These are phyloP conservation scores for Heliocidaris erythrogramma DNA, from an alignment of 35 echinoderm and acorn worm genomes.

Conservation along the genomic window DNA sequence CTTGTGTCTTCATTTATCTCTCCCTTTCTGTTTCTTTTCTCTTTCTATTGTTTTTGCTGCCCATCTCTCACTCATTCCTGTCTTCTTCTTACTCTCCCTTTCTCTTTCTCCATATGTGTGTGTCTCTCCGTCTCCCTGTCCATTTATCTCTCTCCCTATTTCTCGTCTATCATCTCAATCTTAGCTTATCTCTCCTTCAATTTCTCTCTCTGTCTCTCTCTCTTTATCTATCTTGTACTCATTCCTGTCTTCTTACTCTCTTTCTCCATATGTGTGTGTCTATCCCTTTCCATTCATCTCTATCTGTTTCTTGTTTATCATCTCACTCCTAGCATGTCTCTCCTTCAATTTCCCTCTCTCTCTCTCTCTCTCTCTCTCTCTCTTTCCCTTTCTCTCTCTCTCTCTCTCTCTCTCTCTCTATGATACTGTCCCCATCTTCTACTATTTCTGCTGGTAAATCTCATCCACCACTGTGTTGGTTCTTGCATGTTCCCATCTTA, in stretches of 20 bases:
- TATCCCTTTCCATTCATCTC: neutral
- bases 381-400: neutral
- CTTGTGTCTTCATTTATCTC: too few relatives aligned
- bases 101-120: too few relatives aligned
- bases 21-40: too few relatives aligned
- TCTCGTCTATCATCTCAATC: neutral
- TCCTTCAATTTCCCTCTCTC: neutral
- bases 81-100: neutral
- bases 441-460: too few relatives aligned
- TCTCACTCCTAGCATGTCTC: neutral
- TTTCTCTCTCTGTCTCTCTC: too few relatives aligned
- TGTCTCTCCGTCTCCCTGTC: neutral
- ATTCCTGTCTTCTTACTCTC: neutral
- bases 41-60: too few relatives aligned
- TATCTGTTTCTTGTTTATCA: neutral
- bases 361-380: neutral
- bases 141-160: neutral
- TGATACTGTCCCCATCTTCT: too few relatives aligned
- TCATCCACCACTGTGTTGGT: too few relatives aligned
- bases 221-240: too few relatives aligned
- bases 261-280: neutral
- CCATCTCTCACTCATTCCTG: too few relatives aligned
- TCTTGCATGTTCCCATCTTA: too few relatives aligned
- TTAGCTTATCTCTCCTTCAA: too few relatives aligned
- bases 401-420: neutral